These are phyloP conservation scores for Perizoma affinitatum DNA, from an alignment of 2,888 invertebrate genomes.

Conservation along the genomic window DNA sequence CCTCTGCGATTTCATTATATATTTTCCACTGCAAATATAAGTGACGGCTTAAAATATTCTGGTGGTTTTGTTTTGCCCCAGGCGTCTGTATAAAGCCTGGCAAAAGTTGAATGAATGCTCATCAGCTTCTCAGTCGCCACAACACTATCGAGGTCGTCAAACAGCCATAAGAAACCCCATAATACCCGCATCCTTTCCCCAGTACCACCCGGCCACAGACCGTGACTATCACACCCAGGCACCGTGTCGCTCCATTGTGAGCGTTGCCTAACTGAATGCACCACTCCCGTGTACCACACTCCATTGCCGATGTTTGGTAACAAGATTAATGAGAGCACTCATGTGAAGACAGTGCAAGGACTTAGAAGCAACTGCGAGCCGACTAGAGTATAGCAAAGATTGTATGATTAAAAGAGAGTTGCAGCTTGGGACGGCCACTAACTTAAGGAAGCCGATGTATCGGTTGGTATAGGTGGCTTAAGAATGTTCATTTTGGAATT, in stretches of 20 bases:
- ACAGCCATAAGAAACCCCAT: conserved; percentile 7
- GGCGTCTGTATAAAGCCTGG: too few relatives aligned
- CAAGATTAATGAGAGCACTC: conserved; percentile 61
- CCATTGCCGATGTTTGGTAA: conserved; percentile 69
- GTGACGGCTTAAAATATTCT: too few relatives aligned
- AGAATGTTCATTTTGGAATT: too few relatives aligned
- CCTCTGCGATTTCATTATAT: background rate
- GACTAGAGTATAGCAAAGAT: background rate
- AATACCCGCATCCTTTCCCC: conserved; percentile 20
- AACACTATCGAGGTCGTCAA: too few relatives aligned
- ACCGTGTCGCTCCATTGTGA: conserved; percentile 57
- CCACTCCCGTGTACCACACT: conserved; percentile 67
- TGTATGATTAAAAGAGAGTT: background rate
- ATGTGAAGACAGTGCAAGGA: conserved; percentile 32
- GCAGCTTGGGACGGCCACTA: too few relatives aligned
- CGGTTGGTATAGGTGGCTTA: too few relatives aligned
- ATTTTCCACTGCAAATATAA: too few relatives aligned
- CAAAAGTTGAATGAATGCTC: too few relatives aligned
- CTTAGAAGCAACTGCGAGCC: conserved; percentile 5
- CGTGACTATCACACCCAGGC: conserved; percentile 62
- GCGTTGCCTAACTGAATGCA: conserved; percentile 50
- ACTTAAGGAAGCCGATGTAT: too few relatives aligned
- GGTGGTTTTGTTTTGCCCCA: too few relatives aligned
- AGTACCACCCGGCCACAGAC: conserved; percentile 31
- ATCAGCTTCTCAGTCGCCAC: too few relatives aligned